Conservation (phyloP, 2,113 vertebrate species). For the Catharus fuscescens region DNA sequence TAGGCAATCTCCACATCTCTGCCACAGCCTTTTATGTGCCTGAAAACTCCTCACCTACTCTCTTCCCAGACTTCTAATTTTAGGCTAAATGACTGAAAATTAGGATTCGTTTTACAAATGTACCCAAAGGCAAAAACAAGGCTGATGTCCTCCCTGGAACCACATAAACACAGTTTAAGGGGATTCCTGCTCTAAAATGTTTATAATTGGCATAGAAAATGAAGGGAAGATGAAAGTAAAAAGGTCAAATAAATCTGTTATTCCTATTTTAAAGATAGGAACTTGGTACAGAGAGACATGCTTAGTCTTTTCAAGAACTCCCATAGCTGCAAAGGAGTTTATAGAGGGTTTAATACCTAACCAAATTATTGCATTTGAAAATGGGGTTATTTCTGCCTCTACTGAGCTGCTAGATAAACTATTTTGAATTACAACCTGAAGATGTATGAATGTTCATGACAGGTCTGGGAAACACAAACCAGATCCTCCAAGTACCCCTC, state of each 20-base stretch:
- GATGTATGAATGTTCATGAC: not conserved
- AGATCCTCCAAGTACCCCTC: not conserved
- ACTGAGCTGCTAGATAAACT: conserved; percentile 1
- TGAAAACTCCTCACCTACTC: not conserved
- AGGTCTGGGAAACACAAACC: conserved; percentile 20
- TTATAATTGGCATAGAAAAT: not conserved
- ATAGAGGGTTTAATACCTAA: not conserved
- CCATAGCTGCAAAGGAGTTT: not conserved
- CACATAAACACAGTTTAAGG: not conserved
- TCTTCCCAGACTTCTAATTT: not conserved
- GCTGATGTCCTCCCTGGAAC: not conserved
- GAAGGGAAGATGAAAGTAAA: not conserved
- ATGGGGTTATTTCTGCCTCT: conserved; percentile 13
- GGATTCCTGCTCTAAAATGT: not conserved
- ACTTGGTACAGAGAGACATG: not conserved
- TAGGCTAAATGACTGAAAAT: not conserved
- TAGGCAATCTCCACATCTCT: not conserved
- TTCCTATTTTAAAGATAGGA: not conserved
- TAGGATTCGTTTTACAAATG: not conserved
- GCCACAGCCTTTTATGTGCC: not conserved
- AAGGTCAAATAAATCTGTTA: not conserved
- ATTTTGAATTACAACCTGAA: conserved; percentile 11
- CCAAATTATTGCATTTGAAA: conserved; percentile 1
- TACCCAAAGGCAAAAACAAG: not conserved
- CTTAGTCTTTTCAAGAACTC: not conserved